A percentile compares a stretch with the other conserved stretches of the same genome.
Evolutionary conservation across 2,888 invertebrate genomes (phyloP).

Genomic region (Rhimphoctona megacephalus): DNA sequence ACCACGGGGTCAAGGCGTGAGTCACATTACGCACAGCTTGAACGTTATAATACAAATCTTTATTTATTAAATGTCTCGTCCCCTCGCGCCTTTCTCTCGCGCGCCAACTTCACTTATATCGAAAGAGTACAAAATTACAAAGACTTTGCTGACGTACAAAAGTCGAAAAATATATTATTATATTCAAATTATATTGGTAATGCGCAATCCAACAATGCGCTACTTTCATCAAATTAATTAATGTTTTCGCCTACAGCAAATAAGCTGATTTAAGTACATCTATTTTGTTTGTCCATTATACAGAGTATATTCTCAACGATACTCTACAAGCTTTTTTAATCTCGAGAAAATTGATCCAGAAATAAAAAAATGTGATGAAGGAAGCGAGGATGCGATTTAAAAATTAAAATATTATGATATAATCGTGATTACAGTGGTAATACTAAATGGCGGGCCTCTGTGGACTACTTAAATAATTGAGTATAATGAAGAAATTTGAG

Average conservation of each 20-base stretch:
- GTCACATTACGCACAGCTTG: conserved; percentile 38
- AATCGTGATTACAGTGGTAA: conserved; percentile 34
- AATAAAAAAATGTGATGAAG: conserved; percentile 8
- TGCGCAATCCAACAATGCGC: conserved; percentile 10
- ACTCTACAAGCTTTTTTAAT: conserved; percentile 35
- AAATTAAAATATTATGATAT: conserved; percentile 40
- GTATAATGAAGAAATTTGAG: conserved; percentile 52
- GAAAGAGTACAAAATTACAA: conserved; percentile 73
- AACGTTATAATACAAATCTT: conserved; percentile 70
- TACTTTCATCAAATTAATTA: conserved; percentile 59
- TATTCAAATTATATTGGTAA: conserved; percentile 62
- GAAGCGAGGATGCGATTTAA: background rate
- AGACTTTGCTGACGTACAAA: conserved; percentile 69
- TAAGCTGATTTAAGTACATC: conserved; percentile 59
- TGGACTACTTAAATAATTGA: conserved; percentile 46
- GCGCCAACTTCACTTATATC: conserved; percentile 61
- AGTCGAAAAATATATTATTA: conserved; percentile 76
- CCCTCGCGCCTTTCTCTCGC: background rate
- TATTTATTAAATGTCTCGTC: conserved; percentile 68
- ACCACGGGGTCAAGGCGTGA: conserved; percentile 54
- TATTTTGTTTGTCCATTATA: conserved; percentile 17
- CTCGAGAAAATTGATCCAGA: background rate
- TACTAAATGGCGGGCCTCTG: conserved; percentile 65
- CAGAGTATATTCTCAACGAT: conserved; percentile 1
- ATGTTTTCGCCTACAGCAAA: conserved; percentile 23